Evolutionary conservation across 92 coral and sea anemone species (phyloP).

Genomic region (Epizoanthus fatuus): DNA sequence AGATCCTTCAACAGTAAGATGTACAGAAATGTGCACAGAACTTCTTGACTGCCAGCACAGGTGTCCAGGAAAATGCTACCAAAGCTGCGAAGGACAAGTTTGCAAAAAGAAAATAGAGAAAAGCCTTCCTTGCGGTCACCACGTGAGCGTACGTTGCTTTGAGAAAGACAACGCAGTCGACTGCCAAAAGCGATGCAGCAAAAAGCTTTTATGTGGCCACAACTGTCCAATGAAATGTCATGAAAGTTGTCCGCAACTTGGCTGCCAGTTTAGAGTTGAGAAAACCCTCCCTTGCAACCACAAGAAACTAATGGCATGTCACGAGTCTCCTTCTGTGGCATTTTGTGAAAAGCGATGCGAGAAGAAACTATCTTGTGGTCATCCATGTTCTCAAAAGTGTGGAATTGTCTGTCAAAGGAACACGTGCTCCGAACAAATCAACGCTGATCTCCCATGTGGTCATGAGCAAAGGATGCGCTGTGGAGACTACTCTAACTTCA

Average conservation of each 20-base stretch:
- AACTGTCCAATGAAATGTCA: slow-evolving; percentile 57
- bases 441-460: slow-evolving; percentile 50
- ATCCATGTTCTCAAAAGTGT: slow-evolving; percentile 69
- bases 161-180: slow-evolving; percentile 1
- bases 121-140: slow-evolving; percentile 64
- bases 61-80: slow-evolving; percentile 51
- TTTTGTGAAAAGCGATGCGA: slow-evolving; percentile 57
- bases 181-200: slow-evolving; percentile 40
- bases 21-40: slow-evolving; percentile 40
- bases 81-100: slow-evolving; percentile 44
- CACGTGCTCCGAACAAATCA: slow-evolving; percentile 45
- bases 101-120: slow-evolving; percentile 47
- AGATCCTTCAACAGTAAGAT: slow-evolving; percentile 21
- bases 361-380: slow-evolving; percentile 72
- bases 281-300: slow-evolving; percentile 79
- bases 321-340: slow-evolving; percentile 31
- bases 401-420: slow-evolving; percentile 44
- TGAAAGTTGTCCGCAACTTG: slow-evolving; percentile 24
- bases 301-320: slow-evolving; percentile 54
- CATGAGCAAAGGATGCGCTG: slow-evolving; percentile 40
- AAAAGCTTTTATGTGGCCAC: slow-evolving; percentile 59
- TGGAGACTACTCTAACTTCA: slow-evolving; percentile 37
- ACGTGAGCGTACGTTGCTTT: slow-evolving; percentile 54
- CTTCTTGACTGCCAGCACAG: slow-evolving; percentile 63
- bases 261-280: slow-evolving; percentile 23